Base-by-base conservation (phyloP, 2,888 invertebrate species). In the Toxonevra muliebris region DNA sequence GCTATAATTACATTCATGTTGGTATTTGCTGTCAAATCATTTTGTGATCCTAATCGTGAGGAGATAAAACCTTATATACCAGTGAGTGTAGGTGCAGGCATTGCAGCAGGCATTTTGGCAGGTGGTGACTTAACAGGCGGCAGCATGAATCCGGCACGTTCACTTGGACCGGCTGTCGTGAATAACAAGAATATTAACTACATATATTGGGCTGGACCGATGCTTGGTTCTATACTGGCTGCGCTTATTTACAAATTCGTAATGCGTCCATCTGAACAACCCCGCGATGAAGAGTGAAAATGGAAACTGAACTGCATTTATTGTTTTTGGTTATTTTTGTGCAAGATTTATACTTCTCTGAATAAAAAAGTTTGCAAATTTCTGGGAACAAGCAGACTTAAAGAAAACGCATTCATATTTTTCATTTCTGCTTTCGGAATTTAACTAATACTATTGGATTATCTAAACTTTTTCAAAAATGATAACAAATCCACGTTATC, bases 81-180 rank as follows among this genome's bases (percentile, higher is more conserved):
- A 10, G n/a, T 61, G 15, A 30, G 17, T 41, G 13, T 61, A 10
- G 61, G 61, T 2, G 40, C 50, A 8, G n/a, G 50, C 1, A 40
- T 61, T 8, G 17, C 40, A 11, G 50, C 61, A 5, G 61, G 61
- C 0, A n/a, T 40, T 61, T 17, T 61, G 20, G 30, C 17, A 0
- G 48, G 40, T 11, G 20, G 20, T 12, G 20, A 19, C 4, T 68
- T 71, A 7, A 93, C 93, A 0, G 91, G 90, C 0, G 89, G 89
- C 15, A 89, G 90, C 77, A 88, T 92, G 89, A 92, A 92, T 78
- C 92, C 92, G 0, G 91, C 88, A 0, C 87, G 92, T 65, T 86
- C 88, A 1, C 86, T 93, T 9, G 93, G 87, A 0, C 93, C 93
- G 0, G 92, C 92, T 0, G 65, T 93, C 0, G 89, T 90, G 86